These are phyloP conservation scores for Manis pentadactyla DNA, from an alignment of 2,797 vertebrate species.

Conservation along the genomic window DNA sequence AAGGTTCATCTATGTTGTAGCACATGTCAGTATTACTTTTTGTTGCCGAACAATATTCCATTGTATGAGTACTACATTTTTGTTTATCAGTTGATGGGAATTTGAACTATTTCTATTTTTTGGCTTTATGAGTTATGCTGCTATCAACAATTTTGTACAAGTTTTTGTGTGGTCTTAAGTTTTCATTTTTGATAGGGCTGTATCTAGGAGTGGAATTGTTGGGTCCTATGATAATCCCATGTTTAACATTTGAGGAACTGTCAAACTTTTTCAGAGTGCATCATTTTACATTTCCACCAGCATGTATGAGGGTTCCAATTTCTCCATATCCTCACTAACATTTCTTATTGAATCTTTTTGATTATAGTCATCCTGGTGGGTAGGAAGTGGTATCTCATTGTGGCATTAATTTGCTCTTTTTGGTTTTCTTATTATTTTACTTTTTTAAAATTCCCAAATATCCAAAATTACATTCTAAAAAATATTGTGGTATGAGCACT, in stretches of 20 bases:
- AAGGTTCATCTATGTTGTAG: not conserved
- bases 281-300: not conserved
- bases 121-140: not conserved
- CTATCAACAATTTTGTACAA: not conserved
- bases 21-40: not conserved
- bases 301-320: not conserved
- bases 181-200: not conserved
- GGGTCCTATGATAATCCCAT: not conserved
- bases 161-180: not conserved
- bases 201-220: not conserved
- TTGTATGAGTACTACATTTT: not conserved
- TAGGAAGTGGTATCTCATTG: not conserved
- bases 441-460: not conserved
- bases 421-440: not conserved
- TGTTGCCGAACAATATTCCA: conserved; percentile 5
- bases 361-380: not conserved
- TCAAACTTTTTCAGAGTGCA: not conserved
- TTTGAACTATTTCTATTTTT: not conserved
- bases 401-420: not conserved
- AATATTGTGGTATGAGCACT: not conserved
- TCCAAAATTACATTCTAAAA: not conserved
- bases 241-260: not conserved
- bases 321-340: not conserved
- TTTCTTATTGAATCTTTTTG: not conserved
- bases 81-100: not conserved